Evolutionary conservation across 2,888 invertebrate species (phyloP).

Genomic region (Caenorhabditis afra): DNA sequence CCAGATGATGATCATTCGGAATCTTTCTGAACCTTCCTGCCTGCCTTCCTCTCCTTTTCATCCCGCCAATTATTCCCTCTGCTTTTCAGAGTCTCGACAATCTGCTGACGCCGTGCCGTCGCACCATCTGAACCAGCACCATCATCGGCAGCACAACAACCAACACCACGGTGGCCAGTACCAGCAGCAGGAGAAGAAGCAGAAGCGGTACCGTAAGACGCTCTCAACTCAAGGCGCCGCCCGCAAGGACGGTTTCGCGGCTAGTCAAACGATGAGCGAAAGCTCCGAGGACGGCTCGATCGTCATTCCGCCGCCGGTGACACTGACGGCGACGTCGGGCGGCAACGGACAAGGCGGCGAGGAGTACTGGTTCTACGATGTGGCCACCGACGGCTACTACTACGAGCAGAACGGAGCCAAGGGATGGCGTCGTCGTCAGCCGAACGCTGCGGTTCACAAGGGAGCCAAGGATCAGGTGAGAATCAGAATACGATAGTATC

Average conservation of each 20-base stretch:
- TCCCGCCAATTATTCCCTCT: too few species aligned
- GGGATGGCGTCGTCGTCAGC: constrained; percentile 71
- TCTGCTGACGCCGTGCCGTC: constrained; percentile 4
- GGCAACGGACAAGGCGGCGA: constrained; percentile 16
- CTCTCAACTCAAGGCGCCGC: constrained; percentile 31
- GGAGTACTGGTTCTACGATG: constrained; percentile 74
- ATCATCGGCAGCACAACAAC: constrained; percentile 19
- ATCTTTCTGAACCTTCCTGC: neutral
- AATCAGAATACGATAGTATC: neutral
- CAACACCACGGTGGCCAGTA: constrained; percentile 12
- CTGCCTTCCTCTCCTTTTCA: neutral
- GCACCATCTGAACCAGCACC: neutral
- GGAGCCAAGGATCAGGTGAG: constrained; percentile 62
- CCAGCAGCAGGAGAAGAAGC: constrained; percentile 37
- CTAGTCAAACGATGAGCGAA: constrained; percentile 51
- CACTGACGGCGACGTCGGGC: constrained; percentile 1
- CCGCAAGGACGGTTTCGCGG: constrained; percentile 40
- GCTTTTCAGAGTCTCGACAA: neutral
- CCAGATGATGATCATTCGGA: neutral
- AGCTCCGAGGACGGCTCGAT: constrained; percentile 45
- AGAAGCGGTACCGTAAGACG: constrained; percentile 40
- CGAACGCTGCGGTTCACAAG: constrained; percentile 64
- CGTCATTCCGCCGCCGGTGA: neutral
- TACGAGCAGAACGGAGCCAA: constrained; percentile 79
- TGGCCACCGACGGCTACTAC: constrained; percentile 78